phyloP scores from a whole-genome alignment of 2,888 invertebrate species.

The Encarsia formosa region DNA sequence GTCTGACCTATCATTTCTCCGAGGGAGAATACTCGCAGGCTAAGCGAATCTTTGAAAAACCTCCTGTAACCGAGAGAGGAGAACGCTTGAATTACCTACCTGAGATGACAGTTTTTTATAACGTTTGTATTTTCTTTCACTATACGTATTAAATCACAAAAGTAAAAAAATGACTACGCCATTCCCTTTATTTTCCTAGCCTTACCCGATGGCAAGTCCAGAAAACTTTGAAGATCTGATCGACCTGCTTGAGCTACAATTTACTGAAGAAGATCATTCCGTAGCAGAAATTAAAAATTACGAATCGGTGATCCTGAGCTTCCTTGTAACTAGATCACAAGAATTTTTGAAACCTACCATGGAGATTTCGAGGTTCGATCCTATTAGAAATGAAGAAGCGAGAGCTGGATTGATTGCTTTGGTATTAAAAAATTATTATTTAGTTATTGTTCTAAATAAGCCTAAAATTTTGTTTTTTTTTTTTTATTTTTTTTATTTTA shows the following conservation, averaged over 20 bases:
- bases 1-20: conserved; percentile 62
- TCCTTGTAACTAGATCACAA: conserved; percentile 51
- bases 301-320: conserved; percentile 52
- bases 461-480: too few relatives aligned
- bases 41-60: conserved; percentile 65
- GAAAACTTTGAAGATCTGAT: conserved; percentile 64
- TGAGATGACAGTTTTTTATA: conserved; percentile 63
- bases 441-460: too few relatives aligned
- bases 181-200: too few relatives aligned
- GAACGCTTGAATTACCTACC: conserved; percentile 63
- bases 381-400: conserved; percentile 56
- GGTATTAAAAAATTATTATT: conserved; percentile 42
- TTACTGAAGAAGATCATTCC: conserved; percentile 60
- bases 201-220: conserved; percentile 59
- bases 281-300: conserved; percentile 56
- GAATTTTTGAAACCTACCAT: conserved; percentile 55
- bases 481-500: conserved; percentile 1
- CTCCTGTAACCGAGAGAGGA: conserved; percentile 67
- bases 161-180: conserved; percentile 2
- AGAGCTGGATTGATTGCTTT: conserved; percentile 54
- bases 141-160: too few relatives aligned
- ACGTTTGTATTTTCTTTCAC: conserved; percentile 55
- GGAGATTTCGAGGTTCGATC: conserved; percentile 55
- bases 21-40: conserved; percentile 60
- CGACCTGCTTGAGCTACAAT: conserved; percentile 59